These are phyloP conservation scores for Turritopsis dohrnii DNA, from an alignment of 30 jellyfish, hydroid and myxozoan species.

Conservation along the genomic window DNA sequence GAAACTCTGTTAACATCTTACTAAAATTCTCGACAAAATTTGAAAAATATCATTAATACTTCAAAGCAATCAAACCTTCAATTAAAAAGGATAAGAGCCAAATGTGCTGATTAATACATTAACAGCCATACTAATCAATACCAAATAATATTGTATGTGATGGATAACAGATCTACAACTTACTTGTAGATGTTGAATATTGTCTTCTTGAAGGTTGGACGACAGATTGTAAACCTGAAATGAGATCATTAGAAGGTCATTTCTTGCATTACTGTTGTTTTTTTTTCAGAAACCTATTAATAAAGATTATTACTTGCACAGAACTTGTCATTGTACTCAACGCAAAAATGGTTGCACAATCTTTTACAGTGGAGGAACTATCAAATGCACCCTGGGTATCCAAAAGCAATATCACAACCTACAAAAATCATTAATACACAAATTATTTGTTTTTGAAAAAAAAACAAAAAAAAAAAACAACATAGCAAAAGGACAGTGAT, in stretches of 20 bases:
- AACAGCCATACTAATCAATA: no score
- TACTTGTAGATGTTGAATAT: conserved; percentile 96
- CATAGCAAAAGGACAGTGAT: background rate
- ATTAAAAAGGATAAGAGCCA: no score
- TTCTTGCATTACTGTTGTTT: background rate
- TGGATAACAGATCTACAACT: no score
- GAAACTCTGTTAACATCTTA: no score
- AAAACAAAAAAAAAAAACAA: background rate
- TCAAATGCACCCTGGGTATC: conserved; percentile 99
- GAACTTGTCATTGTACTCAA: conserved; percentile 99
- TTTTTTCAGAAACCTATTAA: background rate
- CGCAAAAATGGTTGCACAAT: conserved; percentile 99
- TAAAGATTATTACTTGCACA: conserved; percentile 61
- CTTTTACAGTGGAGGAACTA: conserved; percentile 97
- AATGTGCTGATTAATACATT: no score
- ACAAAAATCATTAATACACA: no score
- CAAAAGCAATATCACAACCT: conserved; percentile 95
- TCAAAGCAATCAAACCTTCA: no score
- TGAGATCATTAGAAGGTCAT: background rate
- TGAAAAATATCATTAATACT: no score
- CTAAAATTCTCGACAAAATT: no score
- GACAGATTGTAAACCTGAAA: conserved; percentile 87
- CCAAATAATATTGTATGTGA: no score
- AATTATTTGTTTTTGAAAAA: no score
- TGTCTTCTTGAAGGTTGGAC: conserved; percentile 92